Base-by-base conservation (phyloP, 2,888 invertebrate species). In the Himalopsyche tibetana region DNA sequence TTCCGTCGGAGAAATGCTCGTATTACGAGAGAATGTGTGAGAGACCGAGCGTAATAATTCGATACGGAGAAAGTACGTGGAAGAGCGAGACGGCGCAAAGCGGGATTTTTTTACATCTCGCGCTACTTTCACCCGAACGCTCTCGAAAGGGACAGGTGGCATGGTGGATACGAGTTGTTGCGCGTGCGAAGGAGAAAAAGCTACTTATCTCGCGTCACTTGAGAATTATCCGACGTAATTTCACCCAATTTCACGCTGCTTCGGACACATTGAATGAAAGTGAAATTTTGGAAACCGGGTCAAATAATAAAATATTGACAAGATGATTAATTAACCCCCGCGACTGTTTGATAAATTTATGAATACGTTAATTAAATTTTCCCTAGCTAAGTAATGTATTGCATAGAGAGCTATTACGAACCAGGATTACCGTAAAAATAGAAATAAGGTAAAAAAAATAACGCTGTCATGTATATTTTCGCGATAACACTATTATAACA, bases 201-300 rank as follows among this genome's bases (percentile, higher is more conserved):
- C 12, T 42, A 42, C 15, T 80, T 80, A 38, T 38, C n/a, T 63
- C 36, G 42, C 42, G 19, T 38, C 51, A 51, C 6, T n/a, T n/a
- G 45, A 28, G 51, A 51, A 51, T 51, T 51, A 51, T 51, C 51
- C 51, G 15, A 36, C 28, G 51, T 81, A 83, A 84, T 74, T 84
- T 83, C 86, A 83, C 83, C 63, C 85, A 83, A 85, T 86, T 85
- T 83, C 40, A 80, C 83, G 85, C 85, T 79, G 87, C 85, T 36
- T 51, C 63, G 80, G 28, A 81, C 56, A 55, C 83, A 56, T 83
- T 81, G 84, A 87, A 87, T 81, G 88, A 88, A 88, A 87, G 88
- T 87, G 87, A 87, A 40, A 85, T 82, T 56, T 51, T 69, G 45
- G 86, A 56, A 87, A 80, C 63, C 84, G 82, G 88, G 88, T 86